Evolutionary conservation across 1,140 invertebrate species (phyloP).

Genomic region (Patella vulgata): DNA sequence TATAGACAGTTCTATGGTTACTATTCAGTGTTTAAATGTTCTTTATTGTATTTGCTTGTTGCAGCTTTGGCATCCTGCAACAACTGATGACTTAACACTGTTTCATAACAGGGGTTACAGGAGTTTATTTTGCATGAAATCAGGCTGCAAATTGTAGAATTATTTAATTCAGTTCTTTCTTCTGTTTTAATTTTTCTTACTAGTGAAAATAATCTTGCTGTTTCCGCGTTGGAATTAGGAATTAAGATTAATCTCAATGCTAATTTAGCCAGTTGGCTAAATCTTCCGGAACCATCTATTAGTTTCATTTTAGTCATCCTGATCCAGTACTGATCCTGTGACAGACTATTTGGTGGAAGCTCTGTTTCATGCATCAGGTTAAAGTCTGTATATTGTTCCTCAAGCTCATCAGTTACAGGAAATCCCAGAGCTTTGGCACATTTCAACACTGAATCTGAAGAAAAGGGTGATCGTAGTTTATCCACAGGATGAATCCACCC

Average conservation of each 20-base stretch:
- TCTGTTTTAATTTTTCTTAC: conserved; percentile 14
- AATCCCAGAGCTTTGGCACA: not conserved
- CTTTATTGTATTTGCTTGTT: too few relatives aligned
- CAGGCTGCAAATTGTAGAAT: too few relatives aligned
- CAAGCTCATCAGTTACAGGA: not conserved
- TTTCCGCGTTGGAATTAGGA: conserved; percentile 9
- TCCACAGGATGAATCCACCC: not conserved
- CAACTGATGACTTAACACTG: too few relatives aligned
- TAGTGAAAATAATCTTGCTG: not conserved
- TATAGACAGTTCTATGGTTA: too few relatives aligned
- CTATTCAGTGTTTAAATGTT: too few relatives aligned
- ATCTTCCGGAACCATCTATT: not conserved
- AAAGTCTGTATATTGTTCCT: not conserved
- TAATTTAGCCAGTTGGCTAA: not conserved
- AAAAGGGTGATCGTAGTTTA: too few relatives aligned
- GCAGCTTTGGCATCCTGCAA: too few relatives aligned
- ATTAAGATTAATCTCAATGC: not conserved
- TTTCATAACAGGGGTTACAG: too few relatives aligned
- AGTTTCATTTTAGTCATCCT: not conserved
- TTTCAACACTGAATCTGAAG: not conserved
- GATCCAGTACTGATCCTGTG: conserved; percentile 1
- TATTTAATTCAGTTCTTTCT: not conserved
- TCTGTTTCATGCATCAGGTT: not conserved
- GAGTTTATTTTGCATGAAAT: too few relatives aligned
- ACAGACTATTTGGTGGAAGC: not conserved